Conservation (phyloP, 2,888 invertebrate species). For the Plagodis pulveraria region DNA sequence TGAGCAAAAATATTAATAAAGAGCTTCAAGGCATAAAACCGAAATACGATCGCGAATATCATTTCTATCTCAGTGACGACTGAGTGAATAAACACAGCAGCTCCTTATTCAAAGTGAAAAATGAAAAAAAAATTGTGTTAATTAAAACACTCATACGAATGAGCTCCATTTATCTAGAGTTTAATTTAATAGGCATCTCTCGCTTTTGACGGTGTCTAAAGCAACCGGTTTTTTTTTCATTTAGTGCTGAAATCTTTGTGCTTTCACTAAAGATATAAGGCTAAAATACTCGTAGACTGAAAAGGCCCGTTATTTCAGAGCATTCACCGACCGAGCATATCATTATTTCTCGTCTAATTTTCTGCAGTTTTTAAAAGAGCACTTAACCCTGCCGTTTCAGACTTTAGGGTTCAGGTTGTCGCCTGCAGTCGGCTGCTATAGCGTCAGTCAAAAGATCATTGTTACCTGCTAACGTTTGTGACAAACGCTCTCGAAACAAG, state of each 20-base stretch:
- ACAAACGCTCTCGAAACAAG: conserved; percentile 60
- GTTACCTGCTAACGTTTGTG: conserved; percentile 60
- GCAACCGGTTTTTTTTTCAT: conserved; percentile 30
- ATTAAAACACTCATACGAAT: conserved; percentile 14
- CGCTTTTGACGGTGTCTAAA: conserved; percentile 22
- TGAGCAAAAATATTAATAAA: conserved; percentile 58
- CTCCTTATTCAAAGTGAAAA: background rate
- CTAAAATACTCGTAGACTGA: conserved; percentile 28
- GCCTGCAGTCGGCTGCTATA: conserved; percentile 47
- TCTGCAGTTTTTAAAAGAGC: conserved; percentile 58
- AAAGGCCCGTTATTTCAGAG: conserved; percentile 30
- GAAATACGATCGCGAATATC: conserved; percentile 36
- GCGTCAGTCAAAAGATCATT: conserved; percentile 75
- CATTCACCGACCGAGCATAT: conserved; percentile 36
- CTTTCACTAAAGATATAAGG: conserved; percentile 34
- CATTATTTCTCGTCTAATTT: conserved; percentile 61
- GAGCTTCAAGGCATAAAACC: conserved; percentile 39
- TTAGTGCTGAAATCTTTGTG: conserved; percentile 31
- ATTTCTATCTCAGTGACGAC: conserved; percentile 25
- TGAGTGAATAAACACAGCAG: conserved; percentile 10
- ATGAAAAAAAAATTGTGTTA: background rate
- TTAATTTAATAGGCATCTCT: conserved; percentile 24
- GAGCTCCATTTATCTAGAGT: conserved; percentile 13
- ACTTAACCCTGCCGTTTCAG: conserved; percentile 52
- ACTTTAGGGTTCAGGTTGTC: conserved; percentile 31